phyloP scores from a whole-genome alignment of 1,140 invertebrate genomes.

The Sarcophaga peregrina region DNA sequence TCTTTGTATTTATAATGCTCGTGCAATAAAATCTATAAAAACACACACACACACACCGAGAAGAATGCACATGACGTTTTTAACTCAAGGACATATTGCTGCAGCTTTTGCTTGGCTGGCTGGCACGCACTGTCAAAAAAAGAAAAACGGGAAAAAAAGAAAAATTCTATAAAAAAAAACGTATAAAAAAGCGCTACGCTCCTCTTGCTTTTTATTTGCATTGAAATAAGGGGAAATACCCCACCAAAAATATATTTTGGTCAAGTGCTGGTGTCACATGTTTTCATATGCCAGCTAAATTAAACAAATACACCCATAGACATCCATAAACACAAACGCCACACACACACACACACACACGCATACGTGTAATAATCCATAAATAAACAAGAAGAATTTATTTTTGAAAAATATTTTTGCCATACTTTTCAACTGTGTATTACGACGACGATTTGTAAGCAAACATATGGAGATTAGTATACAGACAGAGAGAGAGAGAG shows the following conservation, averaged over 20 bases:
- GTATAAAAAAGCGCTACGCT: no score
- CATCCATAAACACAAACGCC: no score
- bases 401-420: no score
- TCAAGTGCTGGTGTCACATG: slow-evolving; percentile 36
- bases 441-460: no score
- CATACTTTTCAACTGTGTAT: no score
- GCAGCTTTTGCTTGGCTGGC: not conserved
- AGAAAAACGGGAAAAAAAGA: not conserved
- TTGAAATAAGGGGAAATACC: no score
- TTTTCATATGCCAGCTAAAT: not conserved
- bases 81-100: slow-evolving; percentile 20
- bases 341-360: not conserved
- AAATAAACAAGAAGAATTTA: not conserved
- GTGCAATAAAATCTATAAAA: not conserved
- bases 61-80: not conserved
- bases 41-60: not conserved
- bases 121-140: not conserved
- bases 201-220: no score
- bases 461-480: no score
- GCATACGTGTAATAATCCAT: not conserved
- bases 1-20: not conserved
- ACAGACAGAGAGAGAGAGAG: no score
- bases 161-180: not conserved
- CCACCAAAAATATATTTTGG: not conserved
- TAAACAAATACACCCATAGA: slow-evolving; percentile 7